Conservation (phyloP, 2,888 invertebrate genomes). For the Clepsis dumicolana region DNA sequence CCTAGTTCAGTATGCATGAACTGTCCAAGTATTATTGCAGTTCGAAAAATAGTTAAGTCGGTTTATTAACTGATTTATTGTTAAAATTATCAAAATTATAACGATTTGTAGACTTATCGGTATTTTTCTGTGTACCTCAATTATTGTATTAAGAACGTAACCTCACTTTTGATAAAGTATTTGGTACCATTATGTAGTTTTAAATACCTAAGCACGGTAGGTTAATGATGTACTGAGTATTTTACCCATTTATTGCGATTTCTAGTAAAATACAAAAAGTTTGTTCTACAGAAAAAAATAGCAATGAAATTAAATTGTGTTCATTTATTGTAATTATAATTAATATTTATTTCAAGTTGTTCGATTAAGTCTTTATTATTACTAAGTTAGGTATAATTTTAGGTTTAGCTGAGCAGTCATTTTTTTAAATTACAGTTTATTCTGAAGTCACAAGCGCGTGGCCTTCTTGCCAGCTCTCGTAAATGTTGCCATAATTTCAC, state of each 20-base stretch:
- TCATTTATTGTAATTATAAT: slow-evolving; percentile 57
- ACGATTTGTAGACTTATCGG: slow-evolving; percentile 1
- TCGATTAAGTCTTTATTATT: slow-evolving; percentile 48
- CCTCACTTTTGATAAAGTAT: slow-evolving; percentile 42
- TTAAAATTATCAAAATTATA: neutral
- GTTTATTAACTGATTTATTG: neutral
- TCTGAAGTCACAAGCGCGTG: slow-evolving; percentile 15
- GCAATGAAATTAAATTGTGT: slow-evolving; percentile 50
- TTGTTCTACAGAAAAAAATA: slow-evolving; percentile 19
- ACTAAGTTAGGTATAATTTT: slow-evolving; percentile 46
- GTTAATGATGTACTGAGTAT: slow-evolving; percentile 24
- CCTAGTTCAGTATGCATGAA: too few relatives aligned
- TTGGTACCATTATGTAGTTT: slow-evolving; percentile 33
- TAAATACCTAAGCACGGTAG: slow-evolving; percentile 29
- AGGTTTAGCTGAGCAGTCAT: slow-evolving; percentile 37
- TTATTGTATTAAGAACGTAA: slow-evolving; percentile 34
- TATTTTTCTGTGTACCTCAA: slow-evolving; percentile 11
- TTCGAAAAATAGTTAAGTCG: too few relatives aligned
- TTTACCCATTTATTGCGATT: slow-evolving; percentile 26
- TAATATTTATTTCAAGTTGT: slow-evolving; percentile 56
- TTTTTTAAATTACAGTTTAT: slow-evolving; percentile 5
- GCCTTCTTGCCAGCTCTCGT: slow-evolving; percentile 46
- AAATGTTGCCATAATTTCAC: slow-evolving; percentile 30
- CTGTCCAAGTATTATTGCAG: too few relatives aligned
- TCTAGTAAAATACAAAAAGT: slow-evolving; percentile 23